Conservation (phyloP, 2,888 invertebrate genomes). For the Spilarctia lutea region DNA sequence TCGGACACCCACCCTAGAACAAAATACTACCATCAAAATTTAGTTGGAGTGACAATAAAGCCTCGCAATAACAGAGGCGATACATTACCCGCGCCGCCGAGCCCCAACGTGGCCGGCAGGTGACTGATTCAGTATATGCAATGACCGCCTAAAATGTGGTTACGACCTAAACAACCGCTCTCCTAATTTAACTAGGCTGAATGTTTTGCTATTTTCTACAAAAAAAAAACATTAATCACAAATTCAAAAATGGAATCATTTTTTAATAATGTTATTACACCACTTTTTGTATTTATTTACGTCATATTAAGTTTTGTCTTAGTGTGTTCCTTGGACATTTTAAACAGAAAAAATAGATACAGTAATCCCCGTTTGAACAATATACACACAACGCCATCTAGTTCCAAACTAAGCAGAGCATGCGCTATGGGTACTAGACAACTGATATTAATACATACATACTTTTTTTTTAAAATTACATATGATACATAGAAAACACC, state of each 20-base stretch:
- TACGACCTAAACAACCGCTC: slow-evolving; percentile 44
- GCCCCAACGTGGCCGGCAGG: slow-evolving; percentile 54
- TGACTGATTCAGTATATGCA: slow-evolving; percentile 69
- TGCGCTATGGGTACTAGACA: too few relatives aligned
- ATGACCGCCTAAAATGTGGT: slow-evolving; percentile 69
- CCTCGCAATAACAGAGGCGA: slow-evolving; percentile 59
- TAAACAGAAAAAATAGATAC: too few relatives aligned
- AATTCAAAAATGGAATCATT: not conserved
- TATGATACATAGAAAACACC: too few relatives aligned
- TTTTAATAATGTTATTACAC: too few relatives aligned
- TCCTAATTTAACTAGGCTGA: slow-evolving; percentile 30
- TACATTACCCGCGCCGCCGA: slow-evolving; percentile 54
- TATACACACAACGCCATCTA: too few relatives aligned
- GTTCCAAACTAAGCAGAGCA: too few relatives aligned
- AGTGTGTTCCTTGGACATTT: too few relatives aligned
- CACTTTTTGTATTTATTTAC: too few relatives aligned
- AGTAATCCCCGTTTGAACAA: too few relatives aligned
- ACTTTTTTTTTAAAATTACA: too few relatives aligned
- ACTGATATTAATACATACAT: too few relatives aligned
- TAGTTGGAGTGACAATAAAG: slow-evolving; percentile 6
- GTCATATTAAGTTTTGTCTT: too few relatives aligned
- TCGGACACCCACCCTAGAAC: not conserved
- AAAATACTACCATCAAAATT: slow-evolving; percentile 20
- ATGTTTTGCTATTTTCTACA: not conserved
- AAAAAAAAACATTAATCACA: not conserved